Base-by-base conservation (phyloP, 2,888 invertebrate species). In the Endotricha flammealis region DNA sequence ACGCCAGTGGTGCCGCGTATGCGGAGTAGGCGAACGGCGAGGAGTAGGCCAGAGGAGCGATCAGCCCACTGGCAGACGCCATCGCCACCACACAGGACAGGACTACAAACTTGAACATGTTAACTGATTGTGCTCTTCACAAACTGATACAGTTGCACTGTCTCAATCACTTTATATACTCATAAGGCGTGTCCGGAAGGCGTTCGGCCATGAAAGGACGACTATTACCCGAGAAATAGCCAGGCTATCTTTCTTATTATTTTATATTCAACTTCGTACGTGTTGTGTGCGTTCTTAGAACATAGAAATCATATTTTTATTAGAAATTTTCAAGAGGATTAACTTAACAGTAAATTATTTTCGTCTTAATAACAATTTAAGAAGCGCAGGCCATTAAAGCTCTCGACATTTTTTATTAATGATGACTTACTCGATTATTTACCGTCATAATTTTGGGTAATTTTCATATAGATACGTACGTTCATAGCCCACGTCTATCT, bases 41-140 rank as follows among this genome's bases (percentile, higher is more conserved):
- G 3, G 25, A 33, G 25, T 27, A 17, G 10, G 25, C 25, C 6
- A 27, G 8, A 36, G 34, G 52, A 37, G 65, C 45, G 36, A 49
- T 14, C 12, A 52, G 44, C 41, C 22, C 39, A 14, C 57, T 43
- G 11, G 90, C 89, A 41, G 83, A 78, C 50, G 83, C 89, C 49
- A 88, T 75, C 48, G 90, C 89, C 69, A 90, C 51, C 56, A 90
- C 64, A 76, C 90, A 90, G 62, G 87, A 89, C 80, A 91, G 88
- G 72, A 89, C 89, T 85, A 89, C 88, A 86, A 87, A 70, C 64
- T 85, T 83, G 69, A 83, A 64, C 87, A 87, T 87, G 50, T 59
- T 80, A 69, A 56, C 46, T 64, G 81, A 79, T 80, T 83, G 82
- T 82, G 79, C 78, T 77, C 70, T 35, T 60, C 48, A 57, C 48